Evolutionary conservation across 1,140 invertebrate species (phyloP).

Genomic region (Pseudomyrmex cubaensis): DNA sequence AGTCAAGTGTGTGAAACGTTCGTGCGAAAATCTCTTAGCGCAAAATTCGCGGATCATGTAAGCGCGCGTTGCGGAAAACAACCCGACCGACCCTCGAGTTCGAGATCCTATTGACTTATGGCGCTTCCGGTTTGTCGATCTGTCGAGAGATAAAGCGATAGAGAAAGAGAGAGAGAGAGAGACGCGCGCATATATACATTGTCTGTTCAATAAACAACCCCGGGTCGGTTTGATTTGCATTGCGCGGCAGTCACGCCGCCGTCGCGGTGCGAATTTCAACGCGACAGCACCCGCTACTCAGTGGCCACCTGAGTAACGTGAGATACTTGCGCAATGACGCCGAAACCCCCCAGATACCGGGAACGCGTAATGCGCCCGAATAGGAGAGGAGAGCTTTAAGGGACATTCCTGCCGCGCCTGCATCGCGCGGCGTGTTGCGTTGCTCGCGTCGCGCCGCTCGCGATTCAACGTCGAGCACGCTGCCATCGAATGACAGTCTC

Average conservation of each 20-base stretch:
- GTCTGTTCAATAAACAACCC: slow-evolving; percentile 55
- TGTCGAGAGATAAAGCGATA: not conserved
- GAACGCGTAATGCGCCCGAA: slow-evolving; percentile 37
- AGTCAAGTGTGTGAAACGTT: not conserved
- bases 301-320: slow-evolving; percentile 66
- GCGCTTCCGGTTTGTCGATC: slow-evolving; percentile 12
- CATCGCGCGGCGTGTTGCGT: slow-evolving; percentile 64
- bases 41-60: slow-evolving; percentile 21
- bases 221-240: slow-evolving; percentile 43
- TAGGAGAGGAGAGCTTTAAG: slow-evolving; percentile 61
- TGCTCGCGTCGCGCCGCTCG: slow-evolving; percentile 52
- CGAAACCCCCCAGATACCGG: not conserved
- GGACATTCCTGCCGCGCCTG: slow-evolving; percentile 67
- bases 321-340: slow-evolving; percentile 49
- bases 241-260: slow-evolving; percentile 44
- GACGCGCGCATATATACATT: not conserved
- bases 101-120: slow-evolving; percentile 44
- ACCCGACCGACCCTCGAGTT: not conserved
- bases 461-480: slow-evolving; percentile 75
- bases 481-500: slow-evolving; percentile 79
- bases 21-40: slow-evolving; percentile 8
- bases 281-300: slow-evolving; percentile 27
- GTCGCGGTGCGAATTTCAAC: slow-evolving; percentile 54
- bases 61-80: not conserved
- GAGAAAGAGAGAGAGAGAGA: not conserved